These are phyloP conservation scores for Drosophila anomelani DNA, from an alignment of 2,888 invertebrate species.

Conservation along the genomic window DNA sequence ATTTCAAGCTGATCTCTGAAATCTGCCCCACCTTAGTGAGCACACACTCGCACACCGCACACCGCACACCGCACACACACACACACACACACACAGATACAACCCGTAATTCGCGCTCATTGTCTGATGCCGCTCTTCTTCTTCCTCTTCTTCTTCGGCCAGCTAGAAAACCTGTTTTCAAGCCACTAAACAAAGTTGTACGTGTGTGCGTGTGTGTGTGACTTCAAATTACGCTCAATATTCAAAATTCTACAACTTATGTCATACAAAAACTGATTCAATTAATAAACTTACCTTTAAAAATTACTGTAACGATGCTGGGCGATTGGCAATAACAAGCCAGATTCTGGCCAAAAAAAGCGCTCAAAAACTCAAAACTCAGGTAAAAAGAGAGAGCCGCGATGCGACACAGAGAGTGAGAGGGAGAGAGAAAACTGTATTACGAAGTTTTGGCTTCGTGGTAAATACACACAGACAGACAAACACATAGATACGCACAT, in stretches of 20 bases:
- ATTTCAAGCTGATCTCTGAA: conserved; percentile 54
- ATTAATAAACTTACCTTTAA: conserved; percentile 16
- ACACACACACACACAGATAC: conserved; percentile 20
- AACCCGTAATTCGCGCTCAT: conserved; percentile 52
- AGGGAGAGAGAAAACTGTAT: conserved; percentile 27
- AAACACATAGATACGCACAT: not conserved
- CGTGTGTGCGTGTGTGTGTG: conserved; percentile 3
- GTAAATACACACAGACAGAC: conserved; percentile 33
- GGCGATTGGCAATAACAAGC: conserved; percentile 4
- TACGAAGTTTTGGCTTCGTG: conserved; percentile 48
- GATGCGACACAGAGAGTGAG: conserved; percentile 13
- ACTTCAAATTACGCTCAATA: conserved; percentile 6
- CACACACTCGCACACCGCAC: conserved; percentile 22
- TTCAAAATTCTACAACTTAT: not conserved
- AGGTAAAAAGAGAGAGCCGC: conserved; percentile 33
- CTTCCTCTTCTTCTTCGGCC: conserved; percentile 15
- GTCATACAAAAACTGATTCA: not conserved
- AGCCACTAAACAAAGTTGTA: conserved; percentile 37
- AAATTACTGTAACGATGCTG: not conserved
- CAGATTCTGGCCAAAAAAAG: conserved; percentile 27
- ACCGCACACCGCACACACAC: conserved; percentile 8
- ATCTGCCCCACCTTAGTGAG: conserved; percentile 68
- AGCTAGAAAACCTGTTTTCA: conserved; percentile 67
- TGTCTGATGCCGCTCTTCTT: conserved; percentile 33
- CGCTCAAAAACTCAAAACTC: conserved; percentile 39